Evolutionary conservation across 2,797 vertebrate genomes (phyloP).

Genomic region (Miopithecus talapoin): DNA sequence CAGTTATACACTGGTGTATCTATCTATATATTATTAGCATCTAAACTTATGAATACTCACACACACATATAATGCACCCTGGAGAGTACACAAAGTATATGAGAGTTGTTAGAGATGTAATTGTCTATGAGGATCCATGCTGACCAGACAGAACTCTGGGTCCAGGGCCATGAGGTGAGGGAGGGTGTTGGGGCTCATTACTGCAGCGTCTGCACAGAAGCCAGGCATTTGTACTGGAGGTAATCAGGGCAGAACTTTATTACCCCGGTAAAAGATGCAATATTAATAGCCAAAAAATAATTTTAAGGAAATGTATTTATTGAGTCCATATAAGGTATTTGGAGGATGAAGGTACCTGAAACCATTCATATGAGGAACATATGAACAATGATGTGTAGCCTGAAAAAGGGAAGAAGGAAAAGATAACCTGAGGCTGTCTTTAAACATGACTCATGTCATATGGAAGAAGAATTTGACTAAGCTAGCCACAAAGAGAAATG

Average conservation of each 20-base stretch:
- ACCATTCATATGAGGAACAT: not conserved
- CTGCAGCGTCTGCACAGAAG: not conserved
- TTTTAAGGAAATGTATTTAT: not conserved
- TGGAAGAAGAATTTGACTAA: not conserved
- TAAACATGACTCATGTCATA: not conserved
- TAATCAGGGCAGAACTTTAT: not conserved
- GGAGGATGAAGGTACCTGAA: not conserved
- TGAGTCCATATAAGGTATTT: not conserved
- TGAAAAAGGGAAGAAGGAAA: not conserved
- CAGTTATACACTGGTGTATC: too few relatives aligned
- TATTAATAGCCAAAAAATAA: not conserved
- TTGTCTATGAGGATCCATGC: too few relatives aligned
- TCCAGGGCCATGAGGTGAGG: not conserved
- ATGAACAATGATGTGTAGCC: not conserved
- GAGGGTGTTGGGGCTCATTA: accelerated
- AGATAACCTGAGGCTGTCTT: not conserved
- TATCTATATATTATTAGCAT: not conserved
- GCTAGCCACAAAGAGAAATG: not conserved
- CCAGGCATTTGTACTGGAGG: too few relatives aligned
- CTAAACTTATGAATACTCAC: not conserved
- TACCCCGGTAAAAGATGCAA: not conserved
- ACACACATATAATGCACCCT: not conserved
- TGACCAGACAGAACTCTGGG: not conserved
- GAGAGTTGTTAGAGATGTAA: not conserved
- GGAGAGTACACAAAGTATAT: not conserved